Conservation (phyloP, 1,140 invertebrate genomes). For the Venustaconcha ellipsiformis region DNA sequence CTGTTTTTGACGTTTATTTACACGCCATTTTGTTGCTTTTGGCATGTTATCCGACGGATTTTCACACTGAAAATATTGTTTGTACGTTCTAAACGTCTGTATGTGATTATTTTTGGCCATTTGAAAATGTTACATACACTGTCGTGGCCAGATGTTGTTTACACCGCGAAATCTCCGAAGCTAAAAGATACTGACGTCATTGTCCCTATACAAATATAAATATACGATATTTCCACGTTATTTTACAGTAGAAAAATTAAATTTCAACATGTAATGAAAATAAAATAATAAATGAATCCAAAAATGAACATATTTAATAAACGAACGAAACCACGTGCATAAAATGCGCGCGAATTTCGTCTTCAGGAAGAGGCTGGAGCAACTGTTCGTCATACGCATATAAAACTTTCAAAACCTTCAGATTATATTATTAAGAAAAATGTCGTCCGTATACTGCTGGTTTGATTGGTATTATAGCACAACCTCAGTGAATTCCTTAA, state of each 20-base stretch:
- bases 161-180: not conserved
- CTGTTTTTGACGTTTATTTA: not conserved
- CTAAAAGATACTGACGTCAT: not conserved
- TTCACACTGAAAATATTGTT: constrained; percentile 9
- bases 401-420: not conserved
- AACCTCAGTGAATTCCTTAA: constrained; percentile 4
- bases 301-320: too few relatives aligned
- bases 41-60: constrained; percentile 7
- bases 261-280: too few relatives aligned
- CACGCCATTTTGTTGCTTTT: constrained; percentile 17
- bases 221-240: not conserved
- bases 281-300: too few relatives aligned
- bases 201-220: not conserved
- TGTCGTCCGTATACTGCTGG: not conserved
- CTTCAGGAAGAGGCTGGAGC: not conserved
- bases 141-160: not conserved
- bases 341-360: not conserved
- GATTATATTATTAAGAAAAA: not conserved
- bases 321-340: not conserved
- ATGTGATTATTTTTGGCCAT: too few relatives aligned
- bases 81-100: not conserved
- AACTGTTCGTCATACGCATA: not conserved
- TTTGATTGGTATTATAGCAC: constrained; percentile 15
- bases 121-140: not conserved
- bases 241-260: too few relatives aligned